Evolutionary conservation across 2,888 invertebrate species (phyloP).

Genomic region (Rhingia campestris): DNA sequence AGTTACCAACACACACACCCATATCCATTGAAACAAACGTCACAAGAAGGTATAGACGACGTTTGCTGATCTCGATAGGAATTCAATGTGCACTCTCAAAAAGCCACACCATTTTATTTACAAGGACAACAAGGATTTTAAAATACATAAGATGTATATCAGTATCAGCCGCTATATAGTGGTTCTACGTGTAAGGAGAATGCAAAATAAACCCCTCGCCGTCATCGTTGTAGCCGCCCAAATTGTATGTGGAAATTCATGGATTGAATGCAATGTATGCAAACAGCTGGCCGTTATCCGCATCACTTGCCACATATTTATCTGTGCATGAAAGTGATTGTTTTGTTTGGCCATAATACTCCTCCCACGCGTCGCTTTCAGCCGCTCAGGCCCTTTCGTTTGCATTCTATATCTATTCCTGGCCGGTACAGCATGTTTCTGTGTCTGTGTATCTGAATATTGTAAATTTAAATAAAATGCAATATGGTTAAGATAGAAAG

Average conservation of each 20-base stretch:
- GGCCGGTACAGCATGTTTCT: background rate
- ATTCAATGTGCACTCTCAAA: constrained; percentile 58
- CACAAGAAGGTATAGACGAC: background rate
- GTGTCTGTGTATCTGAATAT: constrained; percentile 9
- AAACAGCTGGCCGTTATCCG: constrained; percentile 73
- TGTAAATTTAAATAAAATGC: constrained; percentile 52
- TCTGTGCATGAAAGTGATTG: constrained; percentile 72
- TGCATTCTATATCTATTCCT: constrained; percentile 1
- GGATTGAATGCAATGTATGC: constrained; percentile 61
- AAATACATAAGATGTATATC: constrained; percentile 57
- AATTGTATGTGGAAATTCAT: constrained; percentile 19
- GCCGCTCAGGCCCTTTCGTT: background rate
- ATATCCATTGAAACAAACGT: constrained; percentile 1
- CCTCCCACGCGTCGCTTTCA: constrained; percentile 9
- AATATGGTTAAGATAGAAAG: constrained; percentile 17
- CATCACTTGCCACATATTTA: constrained; percentile 74
- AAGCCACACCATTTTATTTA: constrained; percentile 71
- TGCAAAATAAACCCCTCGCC: background rate
- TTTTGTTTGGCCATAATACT: constrained; percentile 66
- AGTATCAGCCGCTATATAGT: constrained; percentile 2
- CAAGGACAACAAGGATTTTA: constrained; percentile 70
- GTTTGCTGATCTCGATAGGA: constrained; percentile 48
- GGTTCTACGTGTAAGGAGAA: background rate
- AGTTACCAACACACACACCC: background rate
- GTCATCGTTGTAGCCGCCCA: background rate